These are phyloP conservation scores for Lamellibrachia columna DNA, from an alignment of 2,888 invertebrate species.

Conservation along the genomic window DNA sequence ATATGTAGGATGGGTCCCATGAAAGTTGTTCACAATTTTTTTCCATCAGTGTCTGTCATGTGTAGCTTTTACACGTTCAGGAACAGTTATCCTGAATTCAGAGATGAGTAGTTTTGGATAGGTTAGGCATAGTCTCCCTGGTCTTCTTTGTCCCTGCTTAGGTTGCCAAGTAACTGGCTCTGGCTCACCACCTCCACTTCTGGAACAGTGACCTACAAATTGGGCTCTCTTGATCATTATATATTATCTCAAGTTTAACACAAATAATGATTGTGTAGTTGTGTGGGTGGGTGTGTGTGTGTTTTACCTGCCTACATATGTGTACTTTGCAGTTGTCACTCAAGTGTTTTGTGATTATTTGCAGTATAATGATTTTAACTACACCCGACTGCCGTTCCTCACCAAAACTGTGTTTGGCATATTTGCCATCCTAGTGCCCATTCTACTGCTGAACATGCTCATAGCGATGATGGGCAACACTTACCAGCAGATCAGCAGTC, in stretches of 20 bases:
- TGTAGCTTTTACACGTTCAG: too few species aligned
- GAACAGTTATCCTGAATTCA: too few species aligned
- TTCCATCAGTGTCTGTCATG: background rate
- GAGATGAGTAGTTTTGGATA: too few species aligned
- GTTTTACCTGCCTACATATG: background rate
- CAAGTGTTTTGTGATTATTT: conserved; percentile 50
- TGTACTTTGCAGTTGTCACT: background rate
- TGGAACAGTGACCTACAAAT: too few species aligned
- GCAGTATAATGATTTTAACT: conserved; percentile 91
- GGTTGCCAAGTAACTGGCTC: background rate
- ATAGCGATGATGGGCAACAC: conserved; percentile 99
- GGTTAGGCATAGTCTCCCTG: too few species aligned
- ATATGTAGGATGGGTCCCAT: too few species aligned
- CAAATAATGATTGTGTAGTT: background rate
- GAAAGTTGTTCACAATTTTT: background rate
- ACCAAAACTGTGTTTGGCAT: conserved; percentile 96
- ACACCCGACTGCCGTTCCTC: conserved; percentile 89
- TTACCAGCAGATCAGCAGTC: conserved; percentile 95
- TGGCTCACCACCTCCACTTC: too few species aligned
- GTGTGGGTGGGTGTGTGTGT: too few species aligned
- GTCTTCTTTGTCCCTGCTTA: background rate
- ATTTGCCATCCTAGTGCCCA: conserved; percentile 98
- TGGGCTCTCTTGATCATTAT: background rate
- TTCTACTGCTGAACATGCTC: conserved; percentile 93
- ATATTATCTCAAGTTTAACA: background rate